Evolutionary conservation across 2,888 invertebrate genomes (phyloP), one percentile per base, ranked within the genome.

Genomic region (Pocota personata): DNA sequence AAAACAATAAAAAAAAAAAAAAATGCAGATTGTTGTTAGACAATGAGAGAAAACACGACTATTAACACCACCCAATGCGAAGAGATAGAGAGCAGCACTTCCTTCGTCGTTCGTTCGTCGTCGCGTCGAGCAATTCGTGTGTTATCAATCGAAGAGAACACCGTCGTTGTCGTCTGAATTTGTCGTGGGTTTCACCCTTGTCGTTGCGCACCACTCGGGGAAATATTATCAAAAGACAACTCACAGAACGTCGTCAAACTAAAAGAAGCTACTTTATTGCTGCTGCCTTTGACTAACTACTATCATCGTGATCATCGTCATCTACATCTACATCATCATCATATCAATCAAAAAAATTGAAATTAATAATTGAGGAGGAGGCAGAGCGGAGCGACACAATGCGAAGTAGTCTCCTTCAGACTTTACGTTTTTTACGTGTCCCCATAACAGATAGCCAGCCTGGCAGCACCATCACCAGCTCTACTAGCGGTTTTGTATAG

Each of bases 311-410:
- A 72, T 86, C 60, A 66, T 82, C 58, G 57, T 72, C 71, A 55
- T 82, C 82, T 52, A 69, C 80, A 79, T 84, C 78, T 55, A 72
- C 79, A 79, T 79, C 80, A 82, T 83, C 78, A 66, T 83, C 86
- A 76, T 86, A 86, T 82, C 86, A 86, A 86, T 86, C 82, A 86
- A 86, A 86, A 80, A 79, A 82, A 82, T 86, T 86, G 77, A 86
- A 86, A 86, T 86, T 86, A 82, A 82, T 86, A 86, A 86, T 86
- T 86, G 82, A 82, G 67, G 76, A 76, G 72, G 55, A 62, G 72
- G 86, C 64, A 82, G 71, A 82, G 75, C 52, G 60, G 64, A 57
- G 37, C 64, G 50, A 55, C 67, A 75, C 84, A 86, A 86, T 66
- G 86, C 72, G 27, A 86, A 86, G 82, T 86, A 77, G 86, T 77